Evolutionary conservation across 2,888 invertebrate genomes (phyloP), one percentile per base, ranked within the genome.

Genomic region (Euplagia quadripunctaria): DNA sequence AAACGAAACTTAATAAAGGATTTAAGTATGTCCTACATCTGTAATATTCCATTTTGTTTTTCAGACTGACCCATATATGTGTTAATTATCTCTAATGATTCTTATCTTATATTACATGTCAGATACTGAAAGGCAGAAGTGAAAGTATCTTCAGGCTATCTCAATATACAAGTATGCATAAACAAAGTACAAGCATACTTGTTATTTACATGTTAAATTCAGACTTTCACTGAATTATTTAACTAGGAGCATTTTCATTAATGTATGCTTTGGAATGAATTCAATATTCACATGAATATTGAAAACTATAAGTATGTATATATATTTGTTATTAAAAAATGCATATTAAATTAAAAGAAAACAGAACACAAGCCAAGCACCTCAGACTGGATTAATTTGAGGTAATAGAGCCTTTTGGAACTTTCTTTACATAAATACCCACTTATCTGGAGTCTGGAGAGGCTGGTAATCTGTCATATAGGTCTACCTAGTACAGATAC

Each of bases 211-310:
- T 79, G 64, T 71, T 55, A 71, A 74, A 11, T 68, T 49, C 8
- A 71, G 1, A 83, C 80, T 83, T 84, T 84, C 82, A 78, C 77
- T 63, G 52, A 55, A 72, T 72, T 76, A 73, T 64, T 58, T 46
- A 20, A 69, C 63, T 76, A 46, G 6, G 43, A 31, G 72, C 64
- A 76, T 63, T 46, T 55, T 63, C 46, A 72, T 70, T 69, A 64
- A 74, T 64, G 55, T 11, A 61, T n/a, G 51, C 42, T 65, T 51
- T 17, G 31, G 42, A 61, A 61, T 31, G 8, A 58, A 20, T 20
- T 20, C 16, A n/a, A 8, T 20, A 12, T 12, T 31, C 6, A 4
- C 58, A 31, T 11, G 20, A 61, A 61, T 61, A 31, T 20, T 1
- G 8, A n/a, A 55, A 11, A 58, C 3, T 8, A 46, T 4, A 31